These are phyloP conservation scores for Labeo catla DNA, from an alignment of 2,113 vertebrate species.

Conservation along the genomic window DNA sequence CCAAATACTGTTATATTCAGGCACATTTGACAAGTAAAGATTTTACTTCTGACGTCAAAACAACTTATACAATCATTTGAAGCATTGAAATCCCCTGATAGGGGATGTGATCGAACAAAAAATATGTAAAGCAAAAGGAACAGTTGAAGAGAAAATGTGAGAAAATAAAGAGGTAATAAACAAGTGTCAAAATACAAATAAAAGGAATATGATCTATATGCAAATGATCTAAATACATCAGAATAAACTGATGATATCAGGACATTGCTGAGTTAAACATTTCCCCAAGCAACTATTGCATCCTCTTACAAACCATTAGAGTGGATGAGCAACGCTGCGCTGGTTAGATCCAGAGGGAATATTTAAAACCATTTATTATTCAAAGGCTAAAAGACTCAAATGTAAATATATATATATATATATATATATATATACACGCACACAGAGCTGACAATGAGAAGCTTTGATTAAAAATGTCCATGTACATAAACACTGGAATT, in stretches of 20 bases:
- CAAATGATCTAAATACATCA: constrained; percentile 9
- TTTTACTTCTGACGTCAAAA: not conserved
- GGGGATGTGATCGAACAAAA: not conserved
- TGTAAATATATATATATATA: constrained; percentile 19
- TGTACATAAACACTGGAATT: constrained; percentile 3
- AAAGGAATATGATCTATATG: constrained; percentile 3
- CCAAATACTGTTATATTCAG: not conserved
- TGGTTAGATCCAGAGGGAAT: not conserved
- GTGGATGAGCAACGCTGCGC: not conserved
- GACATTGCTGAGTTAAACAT: constrained; percentile 8
- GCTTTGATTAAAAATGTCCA: constrained; percentile 19
- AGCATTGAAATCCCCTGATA: not conserved
- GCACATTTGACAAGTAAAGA: not conserved
- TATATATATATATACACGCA: too few species aligned
- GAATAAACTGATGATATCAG: not conserved
- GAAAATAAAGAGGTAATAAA: not conserved
- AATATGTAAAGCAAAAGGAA: not conserved
- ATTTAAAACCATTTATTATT: constrained; percentile 52
- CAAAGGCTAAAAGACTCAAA: constrained; percentile 19
- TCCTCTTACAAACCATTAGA: constrained; percentile 24
- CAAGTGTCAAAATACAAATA: constrained; percentile 1
- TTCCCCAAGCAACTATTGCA: constrained; percentile 3
- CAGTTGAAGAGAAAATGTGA: not conserved
- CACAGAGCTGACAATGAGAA: constrained; percentile 30
- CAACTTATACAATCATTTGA: not conserved